phyloP scores from a whole-genome alignment of 1,140 invertebrate genomes.

The Acromyrmex charruanus region DNA sequence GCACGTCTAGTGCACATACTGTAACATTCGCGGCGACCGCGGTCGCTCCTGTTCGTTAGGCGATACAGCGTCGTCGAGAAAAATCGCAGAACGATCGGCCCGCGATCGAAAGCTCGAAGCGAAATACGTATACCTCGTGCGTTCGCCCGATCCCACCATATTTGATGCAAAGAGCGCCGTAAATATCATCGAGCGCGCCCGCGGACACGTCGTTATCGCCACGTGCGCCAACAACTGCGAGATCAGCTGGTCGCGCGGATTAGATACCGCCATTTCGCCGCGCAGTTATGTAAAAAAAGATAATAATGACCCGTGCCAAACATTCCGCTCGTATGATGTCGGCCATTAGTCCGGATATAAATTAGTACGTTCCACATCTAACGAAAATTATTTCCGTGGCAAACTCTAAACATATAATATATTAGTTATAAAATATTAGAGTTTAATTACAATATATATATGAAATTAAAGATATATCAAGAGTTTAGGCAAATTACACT shows the following conservation, averaged over 20 bases:
- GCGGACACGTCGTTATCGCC: slow-evolving; percentile 62
- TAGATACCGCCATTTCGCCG: slow-evolving; percentile 26
- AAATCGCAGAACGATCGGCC: slow-evolving; percentile 41
- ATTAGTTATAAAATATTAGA: too few relatives aligned
- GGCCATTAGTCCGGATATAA: slow-evolving; percentile 25
- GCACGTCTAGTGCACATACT: slow-evolving; percentile 9
- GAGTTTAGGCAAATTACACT: not conserved
- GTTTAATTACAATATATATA: not conserved
- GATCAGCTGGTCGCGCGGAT: slow-evolving; percentile 30
- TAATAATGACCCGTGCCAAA: slow-evolving; percentile 17
- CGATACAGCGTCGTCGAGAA: slow-evolving; percentile 7
- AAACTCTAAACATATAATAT: not conserved
- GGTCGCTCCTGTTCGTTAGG: slow-evolving; percentile 41
- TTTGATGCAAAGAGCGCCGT: slow-evolving; percentile 52
- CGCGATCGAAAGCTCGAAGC: slow-evolving; percentile 53
- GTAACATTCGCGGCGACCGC: not conserved
- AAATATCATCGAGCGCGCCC: slow-evolving; percentile 54
- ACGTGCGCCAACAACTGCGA: slow-evolving; percentile 34
- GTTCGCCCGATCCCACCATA: slow-evolving; percentile 41
- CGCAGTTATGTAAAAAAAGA: slow-evolving; percentile 40
- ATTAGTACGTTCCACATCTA: not conserved
- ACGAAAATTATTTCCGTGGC: not conserved
- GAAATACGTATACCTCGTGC: slow-evolving; percentile 47
- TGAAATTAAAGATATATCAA: not conserved
- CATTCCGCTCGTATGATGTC: slow-evolving; percentile 6